A percentile compares a stretch with the other conserved stretches of the same genome.
phyloP scores from a whole-genome alignment of 2,888 invertebrate genomes.

The Didymodactylos carnosus region DNA sequence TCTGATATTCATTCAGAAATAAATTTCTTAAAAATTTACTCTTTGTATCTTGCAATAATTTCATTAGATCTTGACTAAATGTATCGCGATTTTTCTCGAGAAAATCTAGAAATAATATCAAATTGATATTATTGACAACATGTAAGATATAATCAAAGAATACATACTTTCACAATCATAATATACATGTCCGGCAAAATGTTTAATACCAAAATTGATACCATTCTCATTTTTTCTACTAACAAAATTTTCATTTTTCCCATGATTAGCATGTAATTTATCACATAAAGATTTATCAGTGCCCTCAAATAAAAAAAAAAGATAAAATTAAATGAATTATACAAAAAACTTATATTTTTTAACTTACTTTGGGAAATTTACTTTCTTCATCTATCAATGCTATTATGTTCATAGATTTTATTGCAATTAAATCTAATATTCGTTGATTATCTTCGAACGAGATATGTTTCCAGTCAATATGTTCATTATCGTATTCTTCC shows the following conservation, averaged over 20 bases:
- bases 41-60: constrained; percentile 28
- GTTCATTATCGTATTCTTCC: constrained; percentile 14
- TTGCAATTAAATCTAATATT: constrained; percentile 22
- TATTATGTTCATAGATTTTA: constrained; percentile 26
- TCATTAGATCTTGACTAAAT: constrained; percentile 78
- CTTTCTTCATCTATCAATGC: constrained; percentile 15
- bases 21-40: constrained; percentile 9
- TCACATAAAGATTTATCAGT: constrained; percentile 91
- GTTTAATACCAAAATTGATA: constrained; percentile 3
- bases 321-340: no score
- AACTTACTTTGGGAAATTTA: constrained; percentile 14
- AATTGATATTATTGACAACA: no score
- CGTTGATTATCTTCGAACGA: constrained; percentile 13
- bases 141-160: neutral
- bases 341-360: no score
- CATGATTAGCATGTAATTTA: constrained; percentile 85
- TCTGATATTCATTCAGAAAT: constrained; percentile 11
- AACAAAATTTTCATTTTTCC: constrained; percentile 70
- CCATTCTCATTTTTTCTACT: constrained; percentile 65
- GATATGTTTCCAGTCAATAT: constrained; percentile 14
- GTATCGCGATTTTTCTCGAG: constrained; percentile 94
- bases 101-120: constrained; percentile 46
- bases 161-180: constrained; percentile 2
- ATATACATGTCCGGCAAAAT: constrained; percentile 14
- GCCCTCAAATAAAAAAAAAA: no score